Base-by-base conservation (phyloP, 35 echinoderm and acorn worm species). In the Holothuria glaberrima region DNA sequence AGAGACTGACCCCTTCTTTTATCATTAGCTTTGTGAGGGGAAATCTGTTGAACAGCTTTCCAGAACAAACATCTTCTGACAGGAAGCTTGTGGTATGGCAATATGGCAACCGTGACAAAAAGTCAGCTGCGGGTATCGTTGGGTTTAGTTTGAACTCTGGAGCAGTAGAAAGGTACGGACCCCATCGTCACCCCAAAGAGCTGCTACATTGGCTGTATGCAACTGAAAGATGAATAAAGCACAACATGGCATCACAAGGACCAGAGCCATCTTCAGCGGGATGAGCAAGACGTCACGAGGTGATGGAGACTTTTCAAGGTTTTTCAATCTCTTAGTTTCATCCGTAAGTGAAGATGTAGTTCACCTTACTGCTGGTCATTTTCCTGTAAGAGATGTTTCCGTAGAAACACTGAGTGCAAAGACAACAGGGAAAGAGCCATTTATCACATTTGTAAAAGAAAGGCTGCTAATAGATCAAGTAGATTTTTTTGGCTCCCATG, bases 311-410 rank as follows among this genome's bases (percentile, higher is more conserved):
- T 3, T 60, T 88, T 5, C 16, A 70, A 9, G 71, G 27, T 41
- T 88, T 93, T 21, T 44, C 30, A 89, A 93, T 93, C 91, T 57
- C 29, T 93, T 93, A 45, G 21, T n/a, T n/a, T n/a, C 72, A 32
- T 12, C 10, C 7, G 72, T 30, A 27, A 14, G 34, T 4, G 28
- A 26, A 0, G n/a, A 76, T 12, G 13, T 76, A 30, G 21, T 76
- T 12, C 72, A 76, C 20, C 22, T 76, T 14, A 13, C 72, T 22
- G 27, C 30, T 30, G 72, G 72, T 29, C 31, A 30, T 45, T 10
- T 76, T 21, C 72, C 72, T 32, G n/a, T n/a, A n/a, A n/a, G n/a
- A n/a, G n/a, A n/a, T n/a, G n/a, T n/a, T n/a, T n/a, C 27, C 72
- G 12, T 9, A 32, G 72, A 76, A 32, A 6, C 31, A 27, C 72